Evolutionary conservation across 2,888 invertebrate genomes (phyloP), one percentile per base, ranked within the genome.

Genomic region (Acanthopleura granulata): DNA sequence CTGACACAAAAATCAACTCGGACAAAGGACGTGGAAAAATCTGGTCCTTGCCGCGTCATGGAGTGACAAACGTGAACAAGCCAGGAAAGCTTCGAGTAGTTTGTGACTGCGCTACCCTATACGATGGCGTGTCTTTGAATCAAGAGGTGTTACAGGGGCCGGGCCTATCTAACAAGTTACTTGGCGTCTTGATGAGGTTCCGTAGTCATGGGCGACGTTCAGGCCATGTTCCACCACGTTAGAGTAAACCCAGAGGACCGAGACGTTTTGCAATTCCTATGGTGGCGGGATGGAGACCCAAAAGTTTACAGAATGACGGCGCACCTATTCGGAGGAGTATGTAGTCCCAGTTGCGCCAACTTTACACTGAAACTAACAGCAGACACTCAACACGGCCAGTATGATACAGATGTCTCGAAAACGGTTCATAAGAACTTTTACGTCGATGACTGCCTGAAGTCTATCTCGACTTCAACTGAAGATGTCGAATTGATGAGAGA

Each of bases 31-130:
- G n/a, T n/a, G n/a, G n/a, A n/a, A n/a, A n/a, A n/a, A n/a, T n/a
- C n/a, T n/a, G n/a, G n/a, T n/a, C n/a, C n/a, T n/a, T n/a, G n/a
- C n/a, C n/a, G n/a, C n/a, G n/a, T 71, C 71, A 73, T 29, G 72
- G 51, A 27, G 73, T 77, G 6, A 51, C 61, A 14, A 66, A 66
- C 25, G 25, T 66, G 4, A 66, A 66, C 14, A 22, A 27, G 27
- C 72, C 70, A 16, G 73, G 78, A 51, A 80, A 80, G 25, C 6
- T 76, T 0, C 25, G 80, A 25, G 72, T 80, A 27, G 79, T 80
- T 22, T 79, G 77, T 66, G 78, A 80, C 66, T 78, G 78, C 72
- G 75, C 79, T 6, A 78, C 78, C 15, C 70, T 25, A 27, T 77
- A 73, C 29, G 22, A 70, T 18, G 73, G 71, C 14, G 73, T 71